Conservation (phyloP, 1,140 invertebrate genomes). For the Lethrus apterus region DNA sequence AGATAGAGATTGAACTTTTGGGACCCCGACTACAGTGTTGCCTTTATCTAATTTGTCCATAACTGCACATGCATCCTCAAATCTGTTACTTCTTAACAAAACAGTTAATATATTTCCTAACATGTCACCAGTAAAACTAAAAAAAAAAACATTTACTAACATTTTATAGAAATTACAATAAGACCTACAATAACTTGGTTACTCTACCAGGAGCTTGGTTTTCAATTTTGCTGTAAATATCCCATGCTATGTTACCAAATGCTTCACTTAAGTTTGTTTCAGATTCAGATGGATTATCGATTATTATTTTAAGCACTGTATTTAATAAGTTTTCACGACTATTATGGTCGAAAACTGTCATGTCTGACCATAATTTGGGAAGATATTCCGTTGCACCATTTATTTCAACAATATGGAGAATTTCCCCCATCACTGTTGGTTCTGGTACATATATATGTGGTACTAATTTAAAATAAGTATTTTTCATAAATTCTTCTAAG, state of each 20-base stretch:
- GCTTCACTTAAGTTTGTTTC: slow-evolving; percentile 36
- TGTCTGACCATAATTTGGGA: slow-evolving; percentile 70
- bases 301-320: slow-evolving; percentile 49
- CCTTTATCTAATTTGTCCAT: slow-evolving; percentile 47
- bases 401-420: slow-evolving; percentile 56
- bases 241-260: slow-evolving; percentile 47
- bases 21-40: slow-evolving; percentile 48
- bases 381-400: slow-evolving; percentile 55
- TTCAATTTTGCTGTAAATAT: slow-evolving; percentile 46
- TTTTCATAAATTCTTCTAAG: slow-evolving; percentile 62
- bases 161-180: too few relatives aligned
- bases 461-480: slow-evolving; percentile 62
- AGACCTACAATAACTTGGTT: too few relatives aligned
- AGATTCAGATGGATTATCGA: slow-evolving; percentile 45
- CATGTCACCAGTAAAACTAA: slow-evolving; percentile 51
- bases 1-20: slow-evolving; percentile 41
- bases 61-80: slow-evolving; percentile 44
- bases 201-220: too few relatives aligned
- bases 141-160: too few relatives aligned
- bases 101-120: slow-evolving; percentile 49
- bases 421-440: slow-evolving; percentile 59
- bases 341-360: slow-evolving; percentile 59
- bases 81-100: slow-evolving; percentile 42
- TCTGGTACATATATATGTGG: slow-evolving; percentile 78
- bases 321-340: slow-evolving; percentile 49